Evolutionary conservation across 2,113 vertebrate species (phyloP).

Genomic region (Apteryx mantelli): DNA sequence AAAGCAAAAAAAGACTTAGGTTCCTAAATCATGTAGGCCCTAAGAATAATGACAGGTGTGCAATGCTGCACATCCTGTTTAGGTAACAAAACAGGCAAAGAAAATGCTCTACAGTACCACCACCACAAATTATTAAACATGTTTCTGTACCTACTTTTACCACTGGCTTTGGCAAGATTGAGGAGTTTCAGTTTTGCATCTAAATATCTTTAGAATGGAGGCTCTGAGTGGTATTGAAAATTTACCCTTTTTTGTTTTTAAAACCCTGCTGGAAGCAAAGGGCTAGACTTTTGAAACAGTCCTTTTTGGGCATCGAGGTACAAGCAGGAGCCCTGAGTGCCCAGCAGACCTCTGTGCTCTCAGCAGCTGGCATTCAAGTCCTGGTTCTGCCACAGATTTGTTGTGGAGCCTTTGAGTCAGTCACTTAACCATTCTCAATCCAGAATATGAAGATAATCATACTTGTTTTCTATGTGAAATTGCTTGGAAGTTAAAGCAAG

Average conservation of each 20-base stretch:
- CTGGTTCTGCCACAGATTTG: background rate
- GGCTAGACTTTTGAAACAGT: background rate
- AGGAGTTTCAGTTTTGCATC: conserved; percentile 33
- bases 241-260: background rate
- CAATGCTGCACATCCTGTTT: background rate
- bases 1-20: background rate
- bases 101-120: background rate
- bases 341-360: background rate
- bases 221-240: background rate
- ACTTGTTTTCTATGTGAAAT: background rate
- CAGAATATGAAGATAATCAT: background rate
- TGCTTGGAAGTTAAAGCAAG: too few relatives aligned
- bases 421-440: background rate
- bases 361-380: background rate
- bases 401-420: background rate
- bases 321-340: accelerated
- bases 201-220: conserved; percentile 20
- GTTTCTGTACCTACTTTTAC: background rate
- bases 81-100: background rate
- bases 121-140: background rate
- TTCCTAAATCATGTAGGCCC: background rate
- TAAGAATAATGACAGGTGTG: background rate
- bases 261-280: background rate
- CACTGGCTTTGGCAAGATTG: background rate
- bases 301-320: background rate